These are phyloP conservation scores for Campodea augens DNA, from an alignment of 1,140 invertebrate genomes.

Conservation along the genomic window DNA sequence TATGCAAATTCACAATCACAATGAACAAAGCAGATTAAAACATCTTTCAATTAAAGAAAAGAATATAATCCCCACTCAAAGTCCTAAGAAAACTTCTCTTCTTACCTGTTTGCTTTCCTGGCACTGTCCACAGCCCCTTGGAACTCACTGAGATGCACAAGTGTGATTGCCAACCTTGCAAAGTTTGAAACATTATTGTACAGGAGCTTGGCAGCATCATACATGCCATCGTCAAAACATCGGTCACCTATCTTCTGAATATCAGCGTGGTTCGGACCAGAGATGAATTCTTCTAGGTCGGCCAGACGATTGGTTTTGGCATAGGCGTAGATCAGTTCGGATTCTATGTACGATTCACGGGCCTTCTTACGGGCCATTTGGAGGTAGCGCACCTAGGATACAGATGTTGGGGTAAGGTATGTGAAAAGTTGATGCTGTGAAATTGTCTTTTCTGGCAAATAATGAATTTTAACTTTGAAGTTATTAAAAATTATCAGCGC, in stretches of 20 bases:
- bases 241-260: constrained; percentile 97
- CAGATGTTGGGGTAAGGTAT: no score
- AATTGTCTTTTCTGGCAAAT: no score
- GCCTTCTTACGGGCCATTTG: constrained; percentile 99
- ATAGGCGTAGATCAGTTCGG: constrained; percentile 95
- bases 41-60: not conserved
- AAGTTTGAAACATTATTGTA: constrained; percentile 99
- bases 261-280: constrained; percentile 96
- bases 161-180: constrained; percentile 86
- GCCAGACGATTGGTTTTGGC: constrained; percentile 91
- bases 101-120: constrained; percentile 73
- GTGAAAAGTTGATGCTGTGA: no score
- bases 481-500: no score
- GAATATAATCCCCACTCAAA: no score
- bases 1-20: no score
- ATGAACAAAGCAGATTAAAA: constrained; percentile 5
- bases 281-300: constrained; percentile 97
- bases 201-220: constrained; percentile 89
- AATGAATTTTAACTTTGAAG: no score
- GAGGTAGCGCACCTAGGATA: constrained; percentile 82
- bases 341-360: constrained; percentile 95
- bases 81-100: no score
- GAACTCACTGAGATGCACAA: constrained; percentile 95
- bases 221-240: constrained; percentile 97
- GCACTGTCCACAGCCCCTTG: constrained; percentile 97